Base-by-base conservation (phyloP, 2,888 invertebrate species). In the Megaustenia siamemsis region DNA sequence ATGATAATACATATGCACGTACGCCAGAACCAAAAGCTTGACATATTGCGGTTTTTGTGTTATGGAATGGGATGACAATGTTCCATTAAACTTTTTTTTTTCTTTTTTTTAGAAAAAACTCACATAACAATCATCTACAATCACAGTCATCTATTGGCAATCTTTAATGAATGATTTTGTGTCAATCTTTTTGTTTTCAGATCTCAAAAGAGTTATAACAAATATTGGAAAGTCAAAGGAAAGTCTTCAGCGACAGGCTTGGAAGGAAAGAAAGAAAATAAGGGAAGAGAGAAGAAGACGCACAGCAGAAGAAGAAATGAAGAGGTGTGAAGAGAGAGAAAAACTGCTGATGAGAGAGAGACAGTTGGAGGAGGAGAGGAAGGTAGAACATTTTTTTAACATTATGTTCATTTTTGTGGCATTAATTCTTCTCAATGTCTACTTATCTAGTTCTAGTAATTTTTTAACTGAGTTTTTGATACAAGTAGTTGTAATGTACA, bases 231-330 rank as follows among this genome's bases (percentile, higher is more conserved):
- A 53, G n/a, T 53, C 75, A 45, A 75, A 95, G 79, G 95, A 94
- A 84, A 89, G 90, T 73, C 86, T 90, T 35, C 90, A 92, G 85
- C 86, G 87, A 81, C 84, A 86, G 32, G 89, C 88, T 10, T 88
- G 89, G 75, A 83, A 81, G 68, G 87, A 88, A 91, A 95, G 89
- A 93, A 95, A 95, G 21, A 94, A 94, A 10, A 92, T 95, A 77
- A 93, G 95, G 0, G 86, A 86, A 56, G 86, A 87, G n/a, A 87
- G 87, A 43, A 86, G 88, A 60, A 88, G 88, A 35, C 86, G 84
- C 35, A 82, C 86, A 38, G 88, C 88, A 43, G 90, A 91, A n/a
- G 90, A 90, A 63, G 90, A 89, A 35, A 35, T 84, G 75, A 80
- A 28, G 24, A 53, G 84, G 28, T 73, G 73, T 80, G 80, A 71